A percentile compares a stretch with the other conserved stretches of the same genome.
Conservation (phyloP, 2,113 vertebrate species). For the Plecotus auritus region DNA sequence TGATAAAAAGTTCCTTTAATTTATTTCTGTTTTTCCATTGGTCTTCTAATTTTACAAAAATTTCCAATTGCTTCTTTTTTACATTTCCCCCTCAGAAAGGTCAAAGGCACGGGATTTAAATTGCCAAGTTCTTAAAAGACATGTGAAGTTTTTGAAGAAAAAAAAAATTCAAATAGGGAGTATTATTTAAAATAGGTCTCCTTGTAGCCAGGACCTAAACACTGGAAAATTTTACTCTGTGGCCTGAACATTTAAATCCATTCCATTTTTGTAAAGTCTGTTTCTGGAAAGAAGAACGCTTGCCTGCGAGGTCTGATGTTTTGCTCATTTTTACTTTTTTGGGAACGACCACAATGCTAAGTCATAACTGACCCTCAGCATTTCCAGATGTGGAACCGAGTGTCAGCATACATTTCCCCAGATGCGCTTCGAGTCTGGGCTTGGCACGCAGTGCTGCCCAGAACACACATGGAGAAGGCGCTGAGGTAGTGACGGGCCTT, state of each 20-base stretch:
- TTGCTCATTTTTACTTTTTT: constrained; percentile 34
- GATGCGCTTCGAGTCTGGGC: constrained; percentile 51
- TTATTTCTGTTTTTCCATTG: constrained; percentile 46
- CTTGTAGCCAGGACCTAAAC: constrained; percentile 8
- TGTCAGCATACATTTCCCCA: constrained; percentile 62
- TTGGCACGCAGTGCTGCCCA: neutral
- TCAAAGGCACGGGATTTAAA: neutral
- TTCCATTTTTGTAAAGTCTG: constrained; percentile 39
- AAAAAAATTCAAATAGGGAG: neutral
- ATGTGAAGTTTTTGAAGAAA: neutral
- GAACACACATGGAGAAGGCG: constrained; percentile 76
- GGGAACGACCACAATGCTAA: constrained; percentile 57
- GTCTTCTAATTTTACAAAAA: constrained; percentile 28
- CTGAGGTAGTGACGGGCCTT: constrained; percentile 46
- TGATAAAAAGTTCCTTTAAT: neutral
- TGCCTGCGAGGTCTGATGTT: constrained; percentile 71
- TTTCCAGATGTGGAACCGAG: constrained; percentile 80
- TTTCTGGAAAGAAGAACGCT: constrained; percentile 48
- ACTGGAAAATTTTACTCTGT: constrained; percentile 51
- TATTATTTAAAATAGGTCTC: constrained; percentile 49
- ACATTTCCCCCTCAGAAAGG: neutral
- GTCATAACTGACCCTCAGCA: constrained; percentile 70
- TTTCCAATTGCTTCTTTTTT: constrained; percentile 41
- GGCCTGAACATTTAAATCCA: constrained; percentile 20
- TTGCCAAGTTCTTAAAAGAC: constrained; percentile 46